Base-by-base conservation (phyloP, 2,888 invertebrate genomes). In the Scelioninae gen. 1 region DNA sequence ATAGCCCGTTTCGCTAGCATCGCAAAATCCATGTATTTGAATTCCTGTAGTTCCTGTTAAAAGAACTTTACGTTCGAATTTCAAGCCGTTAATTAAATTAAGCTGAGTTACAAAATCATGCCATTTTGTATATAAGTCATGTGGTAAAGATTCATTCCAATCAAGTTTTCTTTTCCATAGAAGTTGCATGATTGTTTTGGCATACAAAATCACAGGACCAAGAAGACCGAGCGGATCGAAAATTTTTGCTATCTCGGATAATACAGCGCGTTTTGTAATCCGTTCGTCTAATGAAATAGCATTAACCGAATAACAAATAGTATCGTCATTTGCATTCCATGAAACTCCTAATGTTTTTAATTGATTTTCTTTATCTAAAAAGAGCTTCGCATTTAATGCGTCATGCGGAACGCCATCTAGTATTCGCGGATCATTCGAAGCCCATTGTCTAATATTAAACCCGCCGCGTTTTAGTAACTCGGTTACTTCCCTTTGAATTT, bases 201-300 rank as follows among this genome's bases (percentile, higher is more conserved):
- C 86, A 6, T 53, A 38, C 0, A 85, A 62, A 7, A 87, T 81
- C 0, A 86, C 69, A 29, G 86, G 88, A 7, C 84, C 84, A 1
- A 87, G 63, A 5, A 86, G 60, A 10, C 86, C 87, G 0, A 86
- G 34, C 0, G 86, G 87, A 51, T 88, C 86, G 45, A 85, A 88
- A 9, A 87, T 83, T 40, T 78, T 84, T 0, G 85, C 85, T 7
- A 86, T 85, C 45, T 86, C 82, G 2, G 85, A 87, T 4, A 87
- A 71, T 15, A 87, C 75, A 0, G n/a, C 71, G 0, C 86, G 43
- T 53, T 86, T 87, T 0, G 84, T 85, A 23, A 23, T 23, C 23
- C 23, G 23, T 23, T 23, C 23, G 23, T 23, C 23, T 2, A 23
- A 23, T 23, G 23, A 23, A 23, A 23, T 23, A 23, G 23, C 23